Percentiles rank a stretch among this genome's conserved stretches.
phyloP scores from a whole-genome alignment of 2,797 vertebrate species.

The Eulemur coronatus region DNA sequence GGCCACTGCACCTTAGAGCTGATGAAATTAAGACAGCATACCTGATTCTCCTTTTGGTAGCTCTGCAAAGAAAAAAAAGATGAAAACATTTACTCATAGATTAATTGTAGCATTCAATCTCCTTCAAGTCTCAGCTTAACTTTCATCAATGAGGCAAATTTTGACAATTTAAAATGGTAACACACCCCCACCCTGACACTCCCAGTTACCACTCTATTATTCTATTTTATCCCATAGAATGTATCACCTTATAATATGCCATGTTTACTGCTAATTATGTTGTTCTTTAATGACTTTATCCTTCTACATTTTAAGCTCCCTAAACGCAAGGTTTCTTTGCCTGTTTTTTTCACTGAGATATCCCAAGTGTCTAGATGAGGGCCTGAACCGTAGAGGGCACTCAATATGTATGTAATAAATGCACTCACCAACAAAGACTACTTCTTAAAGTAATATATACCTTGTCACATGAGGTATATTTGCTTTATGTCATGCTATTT shows the following conservation, averaged over 20 bases:
- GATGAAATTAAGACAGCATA: background rate
- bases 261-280: background rate
- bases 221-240: background rate
- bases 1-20: background rate
- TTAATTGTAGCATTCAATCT: background rate
- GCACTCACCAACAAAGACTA: background rate
- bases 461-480: background rate
- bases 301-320: background rate
- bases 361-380: background rate
- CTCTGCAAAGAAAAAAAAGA: constrained; percentile 12
- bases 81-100: background rate
- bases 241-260: background rate
- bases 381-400: background rate
- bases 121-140: background rate
- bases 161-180: background rate
- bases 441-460: background rate
- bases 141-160: background rate
- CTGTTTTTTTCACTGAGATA: background rate
- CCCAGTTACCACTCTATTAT: background rate
- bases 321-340: background rate
- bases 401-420: background rate
- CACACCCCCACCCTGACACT: background rate
- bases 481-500: background rate
- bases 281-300: background rate
- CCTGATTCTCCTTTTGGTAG: background rate